These are phyloP conservation scores for Diplazon laetatorius DNA, from an alignment of 2,888 invertebrate species.

Conservation along the genomic window DNA sequence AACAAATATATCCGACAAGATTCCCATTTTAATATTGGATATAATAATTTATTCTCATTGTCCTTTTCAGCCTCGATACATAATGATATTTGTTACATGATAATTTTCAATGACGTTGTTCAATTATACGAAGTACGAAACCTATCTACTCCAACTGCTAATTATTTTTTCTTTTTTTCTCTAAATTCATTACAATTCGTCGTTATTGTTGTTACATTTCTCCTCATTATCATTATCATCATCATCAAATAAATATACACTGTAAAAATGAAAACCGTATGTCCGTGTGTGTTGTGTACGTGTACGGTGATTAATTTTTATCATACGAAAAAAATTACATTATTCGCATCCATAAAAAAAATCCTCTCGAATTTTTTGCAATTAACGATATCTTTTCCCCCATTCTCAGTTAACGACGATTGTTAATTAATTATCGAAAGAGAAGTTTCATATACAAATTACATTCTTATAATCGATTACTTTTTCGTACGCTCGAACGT, in stretches of 20 bases:
- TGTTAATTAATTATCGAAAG: slow-evolving; percentile 65
- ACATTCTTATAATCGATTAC: slow-evolving; percentile 34
- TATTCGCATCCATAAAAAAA: slow-evolving; percentile 54
- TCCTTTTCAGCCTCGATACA: slow-evolving; percentile 73
- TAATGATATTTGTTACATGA: slow-evolving; percentile 73
- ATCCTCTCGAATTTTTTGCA: slow-evolving; percentile 9
- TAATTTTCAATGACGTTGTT: slow-evolving; percentile 73
- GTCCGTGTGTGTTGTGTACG: slow-evolving; percentile 70
- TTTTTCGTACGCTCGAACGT: slow-evolving; percentile 27
- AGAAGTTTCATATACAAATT: slow-evolving; percentile 66
- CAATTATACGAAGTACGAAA: slow-evolving; percentile 77
- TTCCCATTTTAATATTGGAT: slow-evolving; percentile 65
- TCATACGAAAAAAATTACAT: slow-evolving; percentile 56
- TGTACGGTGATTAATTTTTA: slow-evolving; percentile 59
- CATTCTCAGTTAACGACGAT: slow-evolving; percentile 64
- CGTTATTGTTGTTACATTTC: slow-evolving; percentile 25
- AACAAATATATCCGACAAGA: neutral
- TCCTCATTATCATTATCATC: slow-evolving; percentile 40
- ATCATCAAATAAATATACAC: slow-evolving; percentile 69
- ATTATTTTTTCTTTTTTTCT: slow-evolving; percentile 51
- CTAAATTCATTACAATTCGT: slow-evolving; percentile 55
- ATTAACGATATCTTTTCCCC: slow-evolving; percentile 40
- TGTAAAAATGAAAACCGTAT: slow-evolving; percentile 69
- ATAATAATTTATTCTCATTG: slow-evolving; percentile 77
- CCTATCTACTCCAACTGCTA: slow-evolving; percentile 73